Evolutionary conservation across 2,888 invertebrate species (phyloP).

Genomic region (Lamellibrachia satsuma): DNA sequence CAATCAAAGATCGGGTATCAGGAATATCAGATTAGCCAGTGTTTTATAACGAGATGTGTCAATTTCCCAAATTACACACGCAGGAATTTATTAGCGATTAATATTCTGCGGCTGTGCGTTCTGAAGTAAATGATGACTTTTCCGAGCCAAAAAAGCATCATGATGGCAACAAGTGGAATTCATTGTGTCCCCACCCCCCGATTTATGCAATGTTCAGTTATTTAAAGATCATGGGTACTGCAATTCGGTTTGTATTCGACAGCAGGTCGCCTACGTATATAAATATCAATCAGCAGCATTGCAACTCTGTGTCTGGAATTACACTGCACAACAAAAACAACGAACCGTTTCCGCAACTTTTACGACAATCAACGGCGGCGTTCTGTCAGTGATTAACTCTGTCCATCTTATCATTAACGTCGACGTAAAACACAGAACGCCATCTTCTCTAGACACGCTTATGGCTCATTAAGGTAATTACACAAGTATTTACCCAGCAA

Average conservation of each 20-base stretch:
- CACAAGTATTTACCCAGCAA: neutral
- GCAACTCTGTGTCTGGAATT: too few relatives aligned
- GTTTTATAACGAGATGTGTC: neutral
- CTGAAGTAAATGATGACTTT: neutral
- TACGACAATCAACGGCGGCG: too few relatives aligned
- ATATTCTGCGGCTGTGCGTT: neutral
- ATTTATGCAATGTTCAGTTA: too few relatives aligned
- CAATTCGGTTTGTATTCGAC: too few relatives aligned
- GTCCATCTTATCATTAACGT: neutral
- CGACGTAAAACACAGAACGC: neutral
- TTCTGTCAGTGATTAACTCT: neutral
- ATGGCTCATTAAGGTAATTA: neutral
- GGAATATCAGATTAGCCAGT: neutral
- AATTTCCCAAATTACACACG: neutral
- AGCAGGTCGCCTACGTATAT: too few relatives aligned
- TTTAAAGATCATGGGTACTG: too few relatives aligned
- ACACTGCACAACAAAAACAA: too few relatives aligned
- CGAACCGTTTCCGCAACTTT: too few relatives aligned
- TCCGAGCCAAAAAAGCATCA: neutral
- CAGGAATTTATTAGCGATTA: neutral
- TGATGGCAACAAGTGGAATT: too few relatives aligned
- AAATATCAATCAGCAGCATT: too few relatives aligned
- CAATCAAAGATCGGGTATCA: neutral
- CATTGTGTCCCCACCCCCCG: too few relatives aligned
- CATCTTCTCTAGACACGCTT: neutral